Conservation (phyloP, 2,797 vertebrate genomes). For the Thamnophis elegans region DNA sequence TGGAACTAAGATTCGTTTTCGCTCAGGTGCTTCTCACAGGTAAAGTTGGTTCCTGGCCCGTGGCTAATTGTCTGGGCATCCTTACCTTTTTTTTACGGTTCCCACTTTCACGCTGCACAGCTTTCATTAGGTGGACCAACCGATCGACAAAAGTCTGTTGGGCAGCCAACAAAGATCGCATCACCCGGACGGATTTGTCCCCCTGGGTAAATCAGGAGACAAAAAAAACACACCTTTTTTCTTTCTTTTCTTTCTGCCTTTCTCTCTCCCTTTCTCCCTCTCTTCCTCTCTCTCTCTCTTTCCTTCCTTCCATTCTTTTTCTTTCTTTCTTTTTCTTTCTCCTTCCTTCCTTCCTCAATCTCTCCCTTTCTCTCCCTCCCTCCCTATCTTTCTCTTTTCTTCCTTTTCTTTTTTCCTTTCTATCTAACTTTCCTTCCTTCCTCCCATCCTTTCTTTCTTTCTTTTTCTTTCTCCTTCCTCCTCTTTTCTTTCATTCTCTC, state of each 20-base stretch:
- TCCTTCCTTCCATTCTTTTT: background rate
- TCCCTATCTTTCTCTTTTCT: background rate
- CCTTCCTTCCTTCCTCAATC: too few species aligned
- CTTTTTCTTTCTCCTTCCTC: too few species aligned
- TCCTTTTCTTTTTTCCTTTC: fast-evolving
- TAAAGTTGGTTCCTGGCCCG: background rate
- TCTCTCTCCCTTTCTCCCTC: fast-evolving
- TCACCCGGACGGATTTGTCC: conserved; percentile 94
- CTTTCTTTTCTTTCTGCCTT: background rate
- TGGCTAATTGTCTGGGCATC: background rate
- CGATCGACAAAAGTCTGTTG: conserved; percentile 97
- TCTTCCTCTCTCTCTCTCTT: too few species aligned
- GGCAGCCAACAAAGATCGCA: conserved; percentile 91
- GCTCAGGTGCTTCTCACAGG: background rate
- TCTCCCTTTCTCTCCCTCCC: fast-evolving
- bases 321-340: background rate
- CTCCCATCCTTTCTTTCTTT: too few species aligned
- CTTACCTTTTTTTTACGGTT: conserved; percentile 97
- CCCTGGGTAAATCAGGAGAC: conserved; percentile 75
- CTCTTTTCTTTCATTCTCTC: too few species aligned
- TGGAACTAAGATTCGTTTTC: background rate
- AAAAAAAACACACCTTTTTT: background rate
- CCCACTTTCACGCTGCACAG: conserved; percentile 95
- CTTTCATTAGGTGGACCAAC: conserved; percentile 97
- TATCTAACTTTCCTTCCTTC: too few species aligned